Evolutionary conservation across 2,888 invertebrate genomes (phyloP).

Genomic region (Caenorhabditis panamensis): DNA sequence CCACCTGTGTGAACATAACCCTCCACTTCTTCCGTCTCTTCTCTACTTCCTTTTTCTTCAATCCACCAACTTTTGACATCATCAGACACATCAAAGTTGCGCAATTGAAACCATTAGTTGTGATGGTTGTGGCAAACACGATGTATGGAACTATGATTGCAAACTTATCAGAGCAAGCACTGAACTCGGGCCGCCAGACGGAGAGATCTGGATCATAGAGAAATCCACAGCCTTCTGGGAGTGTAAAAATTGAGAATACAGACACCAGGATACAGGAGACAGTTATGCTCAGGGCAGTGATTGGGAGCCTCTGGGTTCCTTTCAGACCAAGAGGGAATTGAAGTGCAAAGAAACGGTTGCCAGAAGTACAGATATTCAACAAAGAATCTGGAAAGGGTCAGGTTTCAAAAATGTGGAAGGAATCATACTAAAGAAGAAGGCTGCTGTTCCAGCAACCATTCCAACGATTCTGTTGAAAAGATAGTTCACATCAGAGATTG

Average conservation of each 20-base stretch:
- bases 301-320: not conserved
- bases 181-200: constrained; percentile 26
- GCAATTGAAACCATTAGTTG: constrained; percentile 25
- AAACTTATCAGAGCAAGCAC: not conserved
- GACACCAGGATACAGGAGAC: not conserved
- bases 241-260: not conserved
- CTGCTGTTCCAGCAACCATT: not conserved
- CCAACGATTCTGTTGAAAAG: constrained; percentile 13
- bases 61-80: constrained; percentile 22
- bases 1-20: constrained; percentile 36
- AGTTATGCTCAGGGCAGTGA: not conserved
- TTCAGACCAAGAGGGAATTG: constrained; percentile 32
- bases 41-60: constrained; percentile 19
- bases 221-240: constrained; percentile 26
- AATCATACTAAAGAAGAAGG: not conserved
- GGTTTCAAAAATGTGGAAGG: not conserved
- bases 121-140: constrained; percentile 12
- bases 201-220: constrained; percentile 34
- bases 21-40: constrained; percentile 31
- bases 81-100: constrained; percentile 7
- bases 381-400: constrained; percentile 12
- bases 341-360: constrained; percentile 26
- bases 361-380: constrained; percentile 22
- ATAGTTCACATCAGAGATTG: constrained; percentile 9
- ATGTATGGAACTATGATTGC: constrained; percentile 3